Percentiles rank a stretch among this genome's conserved stretches.
phyloP scores from a whole-genome alignment of 2,797 vertebrate species.

The Mormyrus hasselquistii region DNA sequence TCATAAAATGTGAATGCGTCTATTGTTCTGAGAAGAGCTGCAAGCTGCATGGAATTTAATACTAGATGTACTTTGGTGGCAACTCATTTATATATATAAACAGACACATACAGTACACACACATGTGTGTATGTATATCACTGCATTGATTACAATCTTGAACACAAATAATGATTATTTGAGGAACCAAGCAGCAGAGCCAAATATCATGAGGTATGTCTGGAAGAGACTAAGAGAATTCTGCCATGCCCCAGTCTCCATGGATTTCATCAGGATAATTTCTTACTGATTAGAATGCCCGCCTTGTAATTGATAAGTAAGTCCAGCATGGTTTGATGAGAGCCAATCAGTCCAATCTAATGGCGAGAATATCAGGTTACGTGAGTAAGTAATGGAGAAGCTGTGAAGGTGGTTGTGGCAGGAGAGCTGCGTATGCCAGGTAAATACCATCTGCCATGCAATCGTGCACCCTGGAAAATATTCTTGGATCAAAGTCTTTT shows the following conservation, averaged over 20 bases:
- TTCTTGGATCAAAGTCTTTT: neutral
- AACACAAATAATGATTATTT: neutral
- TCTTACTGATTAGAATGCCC: neutral
- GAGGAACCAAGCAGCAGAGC: neutral
- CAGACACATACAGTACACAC: too few relatives aligned
- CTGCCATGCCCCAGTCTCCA: neutral
- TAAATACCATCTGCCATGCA: neutral
- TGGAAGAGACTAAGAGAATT: neutral
- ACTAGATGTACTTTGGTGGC: too few relatives aligned
- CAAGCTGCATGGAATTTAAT: too few relatives aligned
- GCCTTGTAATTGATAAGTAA: constrained; percentile 12
- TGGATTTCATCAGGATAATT: neutral
- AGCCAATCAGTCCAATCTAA: neutral
- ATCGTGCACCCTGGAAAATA: neutral
- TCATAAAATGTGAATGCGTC: too few relatives aligned
- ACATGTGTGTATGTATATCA: too few relatives aligned
- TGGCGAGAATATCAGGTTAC: neutral
- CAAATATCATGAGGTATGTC: neutral
- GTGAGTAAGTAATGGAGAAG: neutral
- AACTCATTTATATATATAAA: too few relatives aligned
- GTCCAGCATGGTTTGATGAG: neutral
- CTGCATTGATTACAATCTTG: neutral
- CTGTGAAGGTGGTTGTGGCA: neutral
- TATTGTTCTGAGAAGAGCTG: too few relatives aligned
- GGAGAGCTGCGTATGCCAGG: neutral